Evolutionary conservation across 2,797 vertebrate species (phyloP), one percentile per base, ranked within the genome.

Genomic region (Varecia variegata): DNA sequence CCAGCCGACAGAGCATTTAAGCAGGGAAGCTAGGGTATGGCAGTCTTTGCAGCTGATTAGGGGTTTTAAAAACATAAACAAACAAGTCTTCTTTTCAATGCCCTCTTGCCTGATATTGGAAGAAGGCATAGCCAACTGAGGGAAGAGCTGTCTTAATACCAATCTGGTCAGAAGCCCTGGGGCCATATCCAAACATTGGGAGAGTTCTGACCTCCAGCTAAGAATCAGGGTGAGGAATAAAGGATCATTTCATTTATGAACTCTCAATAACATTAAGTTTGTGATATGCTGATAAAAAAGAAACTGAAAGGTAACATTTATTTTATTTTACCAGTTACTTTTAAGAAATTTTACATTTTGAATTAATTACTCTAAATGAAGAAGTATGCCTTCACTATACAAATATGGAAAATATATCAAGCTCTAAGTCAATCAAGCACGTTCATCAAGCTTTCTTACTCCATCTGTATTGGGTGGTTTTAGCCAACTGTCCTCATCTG

Each of bases 311-410:
- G 14, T 76, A 82, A 58, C 25, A 88, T 86, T 93, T 85, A 20
- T 79, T 87, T 90, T 87, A n/a, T 83, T 83, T 74, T 60, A 71
- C 25, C 50, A 45, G 54, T 81, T 88, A 45, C 60, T 56, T 94
- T 92, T 12, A 84, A 92, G 68, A 74, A 76, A n/a, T 21, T 40
- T 73, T 84, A 74, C 35, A 43, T 65, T 73, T 92, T 89, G 35
- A 79, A 81, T 92, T 79, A 93, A 90, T 73, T 79, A 70, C 10
- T 81, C 50, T 74, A 68, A 81, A 79, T 88, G 77, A 83, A 79
- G 18, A 47, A 92, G 73, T 81, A 40, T 32, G 11, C 8, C 38
- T 67, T 84, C 17, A 25, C 21, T 87, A 47, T 15, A 50, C 20
- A 58, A 35, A 50, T 58, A 84, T 35, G 21, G 13, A 84, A 73